Evolutionary conservation across 2,797 vertebrate genomes (phyloP).

Genomic region (Rhyacichthys aspro): DNA sequence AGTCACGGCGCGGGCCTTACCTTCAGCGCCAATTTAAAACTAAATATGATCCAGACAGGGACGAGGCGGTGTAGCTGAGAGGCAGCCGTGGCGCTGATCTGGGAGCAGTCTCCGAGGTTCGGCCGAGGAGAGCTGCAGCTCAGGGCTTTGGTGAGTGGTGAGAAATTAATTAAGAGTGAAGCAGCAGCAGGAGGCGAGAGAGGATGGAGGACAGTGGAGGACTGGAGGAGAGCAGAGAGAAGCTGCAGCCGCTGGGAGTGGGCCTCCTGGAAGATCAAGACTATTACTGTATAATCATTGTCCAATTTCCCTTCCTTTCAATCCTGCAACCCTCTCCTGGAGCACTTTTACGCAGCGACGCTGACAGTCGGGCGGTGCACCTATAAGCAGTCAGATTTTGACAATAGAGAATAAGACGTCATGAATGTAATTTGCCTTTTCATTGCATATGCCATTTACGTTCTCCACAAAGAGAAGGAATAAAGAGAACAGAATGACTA

Average conservation of each 20-base stretch:
- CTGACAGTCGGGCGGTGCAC: neutral
- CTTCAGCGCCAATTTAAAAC: slow-evolving; percentile 54
- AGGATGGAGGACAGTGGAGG: slow-evolving; percentile 57
- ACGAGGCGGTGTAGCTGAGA: slow-evolving; percentile 49
- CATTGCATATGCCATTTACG: no score
- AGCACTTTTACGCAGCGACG: slow-evolving; percentile 18
- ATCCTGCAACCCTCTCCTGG: slow-evolving; percentile 32
- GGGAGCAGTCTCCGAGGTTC: slow-evolving; percentile 60
- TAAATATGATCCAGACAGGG: slow-evolving; percentile 33
- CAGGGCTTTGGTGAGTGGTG: slow-evolving; percentile 78
- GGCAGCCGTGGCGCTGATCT: slow-evolving; percentile 57
- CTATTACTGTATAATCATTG: slow-evolving; percentile 84
- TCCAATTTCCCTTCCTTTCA: slow-evolving; percentile 65
- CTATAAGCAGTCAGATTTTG: neutral
- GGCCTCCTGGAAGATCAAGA: slow-evolving; percentile 76
- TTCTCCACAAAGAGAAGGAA: no score
- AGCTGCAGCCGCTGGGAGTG: slow-evolving; percentile 52
- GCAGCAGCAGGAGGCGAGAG: slow-evolving; percentile 73
- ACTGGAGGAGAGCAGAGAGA: slow-evolving; percentile 33
- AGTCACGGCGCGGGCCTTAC: slow-evolving; percentile 42
- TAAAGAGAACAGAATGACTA: no score
- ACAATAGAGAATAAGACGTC: no score
- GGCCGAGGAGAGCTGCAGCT: slow-evolving; percentile 67
- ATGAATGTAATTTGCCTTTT: no score
- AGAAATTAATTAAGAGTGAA: slow-evolving; percentile 86